Evolutionary conservation across 2,888 invertebrate species (phyloP).

Genomic region (Pachliopta kotzebuea): DNA sequence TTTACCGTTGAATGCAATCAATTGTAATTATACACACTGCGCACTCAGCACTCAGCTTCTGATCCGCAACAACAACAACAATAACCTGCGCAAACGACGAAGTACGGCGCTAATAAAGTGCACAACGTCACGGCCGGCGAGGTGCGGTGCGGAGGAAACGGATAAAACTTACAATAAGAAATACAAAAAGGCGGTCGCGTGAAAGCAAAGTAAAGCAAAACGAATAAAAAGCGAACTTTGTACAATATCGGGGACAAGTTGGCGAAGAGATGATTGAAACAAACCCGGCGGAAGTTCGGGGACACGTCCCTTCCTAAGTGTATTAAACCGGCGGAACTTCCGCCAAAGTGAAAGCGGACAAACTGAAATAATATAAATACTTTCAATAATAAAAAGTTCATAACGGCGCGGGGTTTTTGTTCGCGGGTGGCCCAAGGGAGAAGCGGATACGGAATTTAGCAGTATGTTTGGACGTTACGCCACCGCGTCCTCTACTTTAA

Average conservation of each 20-base stretch:
- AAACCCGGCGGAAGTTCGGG: constrained; percentile 54
- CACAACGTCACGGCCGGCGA: not conserved
- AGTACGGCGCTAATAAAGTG: too few species aligned
- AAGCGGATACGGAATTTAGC: constrained; percentile 2
- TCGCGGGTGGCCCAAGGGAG: constrained; percentile 38
- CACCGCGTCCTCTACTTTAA: too few species aligned
- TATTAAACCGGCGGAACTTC: constrained; percentile 70
- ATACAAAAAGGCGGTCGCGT: constrained; percentile 32
- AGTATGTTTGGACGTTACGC: too few species aligned
- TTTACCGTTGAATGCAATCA: constrained; percentile 23
- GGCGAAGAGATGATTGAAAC: constrained; percentile 71
- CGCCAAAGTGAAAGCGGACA: constrained; percentile 67
- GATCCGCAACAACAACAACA: not conserved
- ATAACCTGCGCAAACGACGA: too few species aligned
- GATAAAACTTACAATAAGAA: constrained; percentile 20
- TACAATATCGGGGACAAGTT: constrained; percentile 51
- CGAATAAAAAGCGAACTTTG: constrained; percentile 50
- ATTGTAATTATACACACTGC: constrained; percentile 1
- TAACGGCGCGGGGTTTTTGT: constrained; percentile 50
- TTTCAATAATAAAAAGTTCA: constrained; percentile 76
- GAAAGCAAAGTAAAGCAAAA: constrained; percentile 41
- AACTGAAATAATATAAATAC: constrained; percentile 77
- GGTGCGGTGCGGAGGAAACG: constrained; percentile 2
- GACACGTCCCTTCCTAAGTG: constrained; percentile 70
- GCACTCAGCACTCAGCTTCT: too few species aligned